Base-by-base conservation (phyloP, 2,888 invertebrate genomes). In the Xylota segnis region DNA sequence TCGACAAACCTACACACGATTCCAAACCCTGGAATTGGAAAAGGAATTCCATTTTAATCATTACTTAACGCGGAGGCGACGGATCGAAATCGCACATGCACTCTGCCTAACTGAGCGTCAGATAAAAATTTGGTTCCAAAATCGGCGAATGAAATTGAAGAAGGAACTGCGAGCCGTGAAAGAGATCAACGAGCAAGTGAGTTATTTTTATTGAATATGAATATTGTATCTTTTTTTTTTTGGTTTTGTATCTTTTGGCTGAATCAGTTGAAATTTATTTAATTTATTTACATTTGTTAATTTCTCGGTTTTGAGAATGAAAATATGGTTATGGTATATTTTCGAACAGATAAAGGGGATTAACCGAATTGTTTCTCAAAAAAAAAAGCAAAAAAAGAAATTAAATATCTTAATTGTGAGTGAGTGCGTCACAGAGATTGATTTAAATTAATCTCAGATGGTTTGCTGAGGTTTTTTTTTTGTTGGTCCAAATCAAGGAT, bases 31-130 rank as follows among this genome's bases (percentile, higher is more conserved):
- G 93, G 98, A 99, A 93, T 95, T 99, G 93, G 99, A 99, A 93
- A 98, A 98, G 93, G 99, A 99, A 94, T 99, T 99, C 94, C 98
- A 98, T 92, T 98, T 98, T 94, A 99, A 98, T 93, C 98, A 98
- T 92, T 99, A 99, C 93, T 94, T 99, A 93, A 98, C 98, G 90
- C 95, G 99, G 92, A 95, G 98, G 92, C 96, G 98, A 93, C 95
- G 98, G 93, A 98, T 98, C 93, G 98, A 99, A 93, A 98, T 98
- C 90, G 98, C 98, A 56, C 98, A 98, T 93, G 97, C 98, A 75
- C 95, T 99, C 83, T 98, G 98, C 93, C 95, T 98, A 90, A 98
- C 98, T 89, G 98, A 98, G 93, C 94, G 98, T 90, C 98, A 98
- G 94, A 98, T 98, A 91, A 98, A 98, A 94, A 98, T 98, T 92